Evolutionary conservation across 2,888 invertebrate species (phyloP), one percentile per base, ranked within the genome.

Genomic region (Leptopilina drosophilae): DNA sequence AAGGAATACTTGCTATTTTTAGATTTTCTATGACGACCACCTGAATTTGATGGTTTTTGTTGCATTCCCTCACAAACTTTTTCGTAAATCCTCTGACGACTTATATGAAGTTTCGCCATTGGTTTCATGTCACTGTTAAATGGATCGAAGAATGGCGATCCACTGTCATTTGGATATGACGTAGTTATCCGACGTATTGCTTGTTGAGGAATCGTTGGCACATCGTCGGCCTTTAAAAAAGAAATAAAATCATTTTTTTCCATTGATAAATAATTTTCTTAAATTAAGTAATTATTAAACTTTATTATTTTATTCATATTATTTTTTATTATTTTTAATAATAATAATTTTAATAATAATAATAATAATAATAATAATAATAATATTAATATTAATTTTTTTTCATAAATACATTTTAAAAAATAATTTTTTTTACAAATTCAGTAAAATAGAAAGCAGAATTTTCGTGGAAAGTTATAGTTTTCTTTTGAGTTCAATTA

Each of bases 141-240:
- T 0, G 96, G 95, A 89, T 97, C 95, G 92, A 97, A 98, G 92
- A 99, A 99, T 0, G 99, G 99, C 0, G 98, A 96, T 81, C 96
- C 94, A 0, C 96, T 96, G 93, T 98, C 97, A 92, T 97, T 97
- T 0, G 98, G 98, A 91, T 96, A 97, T 92, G 95, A 96, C 2
- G 96, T 95, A 0, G 98, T 98, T 87, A 99, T 98, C 81, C 95
- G 94, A 87, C 95, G 95, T 93, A 99, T 98, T 84, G 95, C 94
- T 91, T 98, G 97, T 80, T 95, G 95, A 0, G 97, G 97, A 9
- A 93, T 92, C 0, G 96, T 95, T 87, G 96, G 96, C 0, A 94
- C 90, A 90, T 97, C 97, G 0, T 96, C 95, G 0, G 97, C 96
- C 97, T 97, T 88, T 20, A 20, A 20, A 20, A 40, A 87, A 82